Percentiles rank a stretch among this genome's conserved stretches.
phyloP scores from a whole-genome alignment of 2,888 invertebrate genomes.

The Cylloceria caligata region DNA sequence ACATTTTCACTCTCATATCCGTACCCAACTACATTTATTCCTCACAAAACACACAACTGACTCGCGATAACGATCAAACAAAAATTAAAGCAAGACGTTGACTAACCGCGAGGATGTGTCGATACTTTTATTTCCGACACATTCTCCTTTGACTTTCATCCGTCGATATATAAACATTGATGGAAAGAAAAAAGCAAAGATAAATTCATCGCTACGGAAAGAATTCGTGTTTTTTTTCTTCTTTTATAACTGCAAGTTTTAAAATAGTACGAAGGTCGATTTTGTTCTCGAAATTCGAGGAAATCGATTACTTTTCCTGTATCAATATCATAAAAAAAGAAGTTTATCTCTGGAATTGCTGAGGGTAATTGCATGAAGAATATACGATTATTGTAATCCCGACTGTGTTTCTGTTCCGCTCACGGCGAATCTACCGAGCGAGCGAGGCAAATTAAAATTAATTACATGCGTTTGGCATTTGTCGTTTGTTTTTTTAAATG shows the following conservation, averaged over 20 bases:
- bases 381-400: background rate
- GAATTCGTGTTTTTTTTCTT: background rate
- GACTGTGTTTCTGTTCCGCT: background rate
- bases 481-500: constrained; percentile 15
- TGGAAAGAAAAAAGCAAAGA: constrained; percentile 21
- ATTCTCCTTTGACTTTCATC: background rate
- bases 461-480: constrained; percentile 48
- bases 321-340: constrained; percentile 19
- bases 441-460: constrained; percentile 23
- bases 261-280: constrained; percentile 52
- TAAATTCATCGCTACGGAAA: background rate
- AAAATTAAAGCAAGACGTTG: constrained; percentile 63
- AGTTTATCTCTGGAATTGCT: background rate
- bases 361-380: constrained; percentile 22
- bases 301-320: constrained; percentile 3
- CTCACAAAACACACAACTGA: constrained; percentile 7
- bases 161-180: constrained; percentile 4
- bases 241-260: constrained; percentile 4
- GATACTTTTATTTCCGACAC: background rate
- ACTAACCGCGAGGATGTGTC: constrained; percentile 65
- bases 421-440: background rate
- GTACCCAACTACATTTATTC: constrained; percentile 29
- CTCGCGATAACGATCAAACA: constrained; percentile 22
- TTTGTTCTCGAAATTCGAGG: constrained; percentile 7
- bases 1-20: constrained; percentile 29